Percentiles rank a stretch among this genome's conserved stretches.
Evolutionary conservation across 1,140 invertebrate genomes (phyloP).

Genomic region (Liolophura sinensis): DNA sequence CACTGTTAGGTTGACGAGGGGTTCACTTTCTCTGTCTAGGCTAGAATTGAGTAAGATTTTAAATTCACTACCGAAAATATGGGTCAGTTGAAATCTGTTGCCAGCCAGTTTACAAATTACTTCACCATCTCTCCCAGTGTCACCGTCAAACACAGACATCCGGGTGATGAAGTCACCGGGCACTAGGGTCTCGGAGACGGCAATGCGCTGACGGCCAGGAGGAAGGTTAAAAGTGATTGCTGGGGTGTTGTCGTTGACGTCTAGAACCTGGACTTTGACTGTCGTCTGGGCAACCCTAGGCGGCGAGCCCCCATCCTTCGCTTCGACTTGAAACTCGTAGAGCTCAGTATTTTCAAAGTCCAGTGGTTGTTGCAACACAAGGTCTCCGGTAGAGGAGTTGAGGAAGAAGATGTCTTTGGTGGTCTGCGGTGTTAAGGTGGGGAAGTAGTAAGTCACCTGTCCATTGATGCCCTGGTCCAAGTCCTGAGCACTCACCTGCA

Average conservation of each 20-base stretch:
- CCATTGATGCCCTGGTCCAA: conserved; percentile 87
- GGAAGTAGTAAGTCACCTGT: conserved; percentile 75
- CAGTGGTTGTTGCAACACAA: conserved; percentile 71
- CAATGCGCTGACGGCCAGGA: no score
- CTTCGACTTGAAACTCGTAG: conserved; percentile 84
- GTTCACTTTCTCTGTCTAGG: conserved; percentile 5
- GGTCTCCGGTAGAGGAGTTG: conserved; percentile 64
- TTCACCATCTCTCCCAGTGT: no score
- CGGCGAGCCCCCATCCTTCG: conserved; percentile 71
- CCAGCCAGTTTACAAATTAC: no score
- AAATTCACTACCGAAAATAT: conserved; percentile 74
- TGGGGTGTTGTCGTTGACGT: conserved; percentile 65
- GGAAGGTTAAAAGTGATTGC: conserved; percentile 65
- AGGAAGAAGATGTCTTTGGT: conserved; percentile 83
- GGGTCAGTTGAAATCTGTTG: no score
- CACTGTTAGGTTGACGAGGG: conserved; percentile 24
- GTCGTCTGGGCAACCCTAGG: conserved; percentile 81
- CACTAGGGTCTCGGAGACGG: conserved; percentile 43
- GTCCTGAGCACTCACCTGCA: conserved; percentile 87
- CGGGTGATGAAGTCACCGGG: conserved; percentile 43
- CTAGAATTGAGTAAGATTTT: conserved; percentile 59
- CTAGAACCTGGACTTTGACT: conserved; percentile 30
- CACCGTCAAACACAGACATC: no score
- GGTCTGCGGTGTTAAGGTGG: conserved; percentile 85
- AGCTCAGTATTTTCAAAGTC: conserved; percentile 82